These are phyloP conservation scores for Habrosyne pyritoides DNA, from an alignment of 2,888 invertebrate genomes.

Conservation along the genomic window DNA sequence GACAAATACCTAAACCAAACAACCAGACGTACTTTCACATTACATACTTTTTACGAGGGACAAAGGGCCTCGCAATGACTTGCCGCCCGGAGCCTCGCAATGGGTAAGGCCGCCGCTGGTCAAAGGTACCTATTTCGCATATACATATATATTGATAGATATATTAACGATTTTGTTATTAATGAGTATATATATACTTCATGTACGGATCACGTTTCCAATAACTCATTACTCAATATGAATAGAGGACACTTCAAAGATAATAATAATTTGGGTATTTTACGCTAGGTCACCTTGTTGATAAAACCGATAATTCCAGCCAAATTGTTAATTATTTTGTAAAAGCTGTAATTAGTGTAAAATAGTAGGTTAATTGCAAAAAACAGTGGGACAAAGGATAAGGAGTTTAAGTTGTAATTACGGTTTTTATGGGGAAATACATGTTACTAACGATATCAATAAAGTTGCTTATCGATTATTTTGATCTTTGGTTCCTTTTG, in stretches of 20 bases:
- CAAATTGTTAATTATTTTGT: slow-evolving; percentile 13
- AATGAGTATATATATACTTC: not conserved
- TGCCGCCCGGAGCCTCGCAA: too few relatives aligned
- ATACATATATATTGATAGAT: too few relatives aligned
- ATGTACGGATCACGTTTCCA: not conserved
- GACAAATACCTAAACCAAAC: too few relatives aligned
- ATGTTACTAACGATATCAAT: not conserved
- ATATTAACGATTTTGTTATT: not conserved
- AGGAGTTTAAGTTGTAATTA: too few relatives aligned
- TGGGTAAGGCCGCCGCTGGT: too few relatives aligned
- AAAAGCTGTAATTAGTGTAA: slow-evolving; percentile 25
- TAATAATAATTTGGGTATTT: slow-evolving; percentile 42
- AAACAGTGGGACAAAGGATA: not conserved
- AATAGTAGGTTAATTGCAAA: slow-evolving; percentile 26
- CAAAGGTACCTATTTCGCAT: too few relatives aligned
- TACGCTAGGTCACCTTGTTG: slow-evolving; percentile 50
- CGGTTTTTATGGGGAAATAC: too few relatives aligned
- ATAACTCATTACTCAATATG: slow-evolving; percentile 6
- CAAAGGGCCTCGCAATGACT: too few relatives aligned
- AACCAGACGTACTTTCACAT: too few relatives aligned
- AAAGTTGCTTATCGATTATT: too few relatives aligned
- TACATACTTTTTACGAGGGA: too few relatives aligned
- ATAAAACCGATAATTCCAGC: slow-evolving; percentile 36
- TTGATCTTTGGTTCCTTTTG: too few relatives aligned
- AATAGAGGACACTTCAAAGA: slow-evolving; percentile 43